Base-by-base conservation (phyloP, 2,888 invertebrate species). In the Lepidocyrtinus sp. region DNA sequence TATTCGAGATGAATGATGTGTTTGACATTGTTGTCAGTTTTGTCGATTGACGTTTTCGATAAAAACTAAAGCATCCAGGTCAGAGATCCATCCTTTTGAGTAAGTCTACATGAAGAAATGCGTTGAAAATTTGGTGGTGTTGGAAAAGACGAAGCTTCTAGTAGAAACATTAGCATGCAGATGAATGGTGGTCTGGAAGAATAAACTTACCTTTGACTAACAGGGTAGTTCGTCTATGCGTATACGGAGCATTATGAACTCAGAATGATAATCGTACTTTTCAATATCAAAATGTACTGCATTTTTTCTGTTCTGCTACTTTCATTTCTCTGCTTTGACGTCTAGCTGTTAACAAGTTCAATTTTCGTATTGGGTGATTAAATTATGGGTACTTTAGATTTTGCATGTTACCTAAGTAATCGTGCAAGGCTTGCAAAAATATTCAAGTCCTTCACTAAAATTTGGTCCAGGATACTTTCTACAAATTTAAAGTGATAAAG, bases 11-110 rank as follows among this genome's bases (percentile, higher is more conserved):
- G 55, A 55, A n/a, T n/a, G 55, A 55, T n/a, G 55, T 55, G 7
- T 12, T 55, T 55, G 55, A 55, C 55, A 55, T 55, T 55, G 55
- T 55, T n/a, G n/a, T 36, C n/a, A n/a, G 36, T 15, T 55, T 55
- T 55, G n/a, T 3, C 3, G 3, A 55, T 2, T 55, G 55, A 2
- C 5, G 3, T 55, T 55, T n/a, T 17, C n/a, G 55, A 55, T 55
- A 55, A 55, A n/a, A 55, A 36, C 5, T 9, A 36, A 36, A 12
- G 5, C 36, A 9, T 12, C 7, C 36, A 36, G n/a, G 36, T 5
- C 5, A 36, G 36, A 36, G 12, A 5, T 36, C 5, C 36, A 36
- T 36, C 5, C 36, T 36, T 12, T 36, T 5, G 36, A 36, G 36
- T 36, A 7, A 12, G 36, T 36, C 5, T 7, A 36, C 36, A 36